Conservation (phyloP, 2,797 vertebrate genomes). For the Chiroxiphia lanceolata region DNA sequence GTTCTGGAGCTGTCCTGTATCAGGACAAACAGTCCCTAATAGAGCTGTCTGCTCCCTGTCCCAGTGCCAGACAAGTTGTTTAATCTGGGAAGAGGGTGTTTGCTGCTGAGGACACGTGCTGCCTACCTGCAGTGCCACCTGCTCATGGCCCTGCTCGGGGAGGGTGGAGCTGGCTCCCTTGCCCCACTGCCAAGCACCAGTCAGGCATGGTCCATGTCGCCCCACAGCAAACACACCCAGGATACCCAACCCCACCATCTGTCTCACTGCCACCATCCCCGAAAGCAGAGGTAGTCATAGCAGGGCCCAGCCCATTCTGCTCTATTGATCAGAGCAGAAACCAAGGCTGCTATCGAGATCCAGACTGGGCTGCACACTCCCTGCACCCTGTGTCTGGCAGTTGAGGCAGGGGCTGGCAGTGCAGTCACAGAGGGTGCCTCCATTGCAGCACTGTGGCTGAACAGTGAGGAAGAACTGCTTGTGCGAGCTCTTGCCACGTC, state of each 20-base stretch:
- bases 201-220: neutral
- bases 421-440: neutral
- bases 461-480: neutral
- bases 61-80: neutral
- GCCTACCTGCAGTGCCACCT: neutral
- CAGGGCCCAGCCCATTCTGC: neutral
- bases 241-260: accelerated
- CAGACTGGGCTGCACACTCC: accelerated
- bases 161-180: neutral
- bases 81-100: neutral
- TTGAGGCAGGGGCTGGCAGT: neutral
- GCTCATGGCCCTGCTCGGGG: accelerated
- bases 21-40: constrained; percentile 2
- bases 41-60: neutral
- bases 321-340: neutral
- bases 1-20: neutral
- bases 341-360: accelerated
- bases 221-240: accelerated
- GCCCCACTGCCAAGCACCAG: accelerated
- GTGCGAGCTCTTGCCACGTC: neutral
- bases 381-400: neutral
- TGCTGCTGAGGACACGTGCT: accelerated
- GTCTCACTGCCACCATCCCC: accelerated
- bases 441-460: accelerated
- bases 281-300: neutral